Conservation (phyloP, 2,113 vertebrate genomes). For the Bettongia penicillata region DNA sequence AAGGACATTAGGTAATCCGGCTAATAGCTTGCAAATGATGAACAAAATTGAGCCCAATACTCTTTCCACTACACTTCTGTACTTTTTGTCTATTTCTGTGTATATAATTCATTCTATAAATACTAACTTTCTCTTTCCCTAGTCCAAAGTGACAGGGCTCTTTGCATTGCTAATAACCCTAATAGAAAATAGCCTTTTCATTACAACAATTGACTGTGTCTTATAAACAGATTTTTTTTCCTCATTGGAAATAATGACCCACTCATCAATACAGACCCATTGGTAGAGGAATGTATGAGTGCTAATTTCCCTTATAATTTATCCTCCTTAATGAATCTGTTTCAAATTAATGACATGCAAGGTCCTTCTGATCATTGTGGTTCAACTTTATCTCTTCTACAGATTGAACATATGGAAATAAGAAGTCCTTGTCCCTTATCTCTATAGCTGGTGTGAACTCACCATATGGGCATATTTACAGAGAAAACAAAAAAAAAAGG, state of each 20-base stretch:
- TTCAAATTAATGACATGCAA: slow-evolving; percentile 38
- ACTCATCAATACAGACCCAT: background rate
- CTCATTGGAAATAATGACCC: background rate
- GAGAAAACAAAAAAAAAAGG: background rate
- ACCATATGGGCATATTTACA: slow-evolving; percentile 50
- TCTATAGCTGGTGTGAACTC: slow-evolving; percentile 31
- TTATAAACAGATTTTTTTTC: background rate
- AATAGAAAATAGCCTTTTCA: background rate
- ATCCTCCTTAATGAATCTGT: slow-evolving; percentile 25
- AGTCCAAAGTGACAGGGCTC: background rate
- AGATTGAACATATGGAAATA: slow-evolving; percentile 51
- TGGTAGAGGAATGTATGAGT: background rate
- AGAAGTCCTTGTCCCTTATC: slow-evolving; percentile 25
- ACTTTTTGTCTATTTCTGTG: background rate
- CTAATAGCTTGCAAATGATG: background rate
- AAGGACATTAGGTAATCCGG: background rate
- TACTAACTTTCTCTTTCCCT: background rate
- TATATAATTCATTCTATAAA: background rate
- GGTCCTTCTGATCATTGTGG: slow-evolving; percentile 23
- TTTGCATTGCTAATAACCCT: background rate
- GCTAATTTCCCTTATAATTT: slow-evolving; percentile 2
- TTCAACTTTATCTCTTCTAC: slow-evolving; percentile 31
- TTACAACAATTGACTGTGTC: background rate
- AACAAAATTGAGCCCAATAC: background rate
- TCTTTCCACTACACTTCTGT: background rate